A percentile compares a stretch with the other conserved stretches of the same genome.
These are phyloP conservation scores for Hoplostethus atlanticus DNA, from an alignment of 2,797 vertebrate species.

Conservation along the genomic window DNA sequence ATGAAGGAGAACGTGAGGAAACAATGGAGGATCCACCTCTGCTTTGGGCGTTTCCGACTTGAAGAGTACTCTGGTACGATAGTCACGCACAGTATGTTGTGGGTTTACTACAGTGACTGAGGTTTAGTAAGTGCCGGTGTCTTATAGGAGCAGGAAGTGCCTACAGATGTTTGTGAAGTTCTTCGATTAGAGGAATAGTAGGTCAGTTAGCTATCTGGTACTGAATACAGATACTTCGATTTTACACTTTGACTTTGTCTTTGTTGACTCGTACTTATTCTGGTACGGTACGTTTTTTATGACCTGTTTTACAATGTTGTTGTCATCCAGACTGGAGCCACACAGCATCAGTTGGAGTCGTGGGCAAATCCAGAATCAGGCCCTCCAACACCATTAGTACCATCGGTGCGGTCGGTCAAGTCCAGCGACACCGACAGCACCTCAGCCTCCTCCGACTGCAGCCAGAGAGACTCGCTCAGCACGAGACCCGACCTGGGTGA, in stretches of 20 bases:
- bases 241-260: too few species aligned
- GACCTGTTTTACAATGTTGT: neutral
- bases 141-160: too few species aligned
- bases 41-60: constrained; percentile 79
- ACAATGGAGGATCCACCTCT: constrained; percentile 82
- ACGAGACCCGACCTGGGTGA: constrained; percentile 74
- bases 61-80: constrained; percentile 78
- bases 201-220: too few species aligned
- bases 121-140: too few species aligned
- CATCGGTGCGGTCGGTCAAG: constrained; percentile 72
- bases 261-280: too few species aligned
- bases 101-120: neutral
- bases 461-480: constrained; percentile 65
- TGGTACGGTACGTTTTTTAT: neutral
- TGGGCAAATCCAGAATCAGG: constrained; percentile 60
- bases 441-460: constrained; percentile 77
- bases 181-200: too few species aligned
- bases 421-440: constrained; percentile 84
- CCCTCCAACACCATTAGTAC: constrained; percentile 58
- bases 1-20: constrained; percentile 85
- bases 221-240: too few species aligned
- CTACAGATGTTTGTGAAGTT: too few species aligned
- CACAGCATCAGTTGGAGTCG: constrained; percentile 69
- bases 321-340: constrained; percentile 85
- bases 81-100: neutral